Conservation (phyloP, 2,888 invertebrate species). For the Pseudococcus longispinus region DNA sequence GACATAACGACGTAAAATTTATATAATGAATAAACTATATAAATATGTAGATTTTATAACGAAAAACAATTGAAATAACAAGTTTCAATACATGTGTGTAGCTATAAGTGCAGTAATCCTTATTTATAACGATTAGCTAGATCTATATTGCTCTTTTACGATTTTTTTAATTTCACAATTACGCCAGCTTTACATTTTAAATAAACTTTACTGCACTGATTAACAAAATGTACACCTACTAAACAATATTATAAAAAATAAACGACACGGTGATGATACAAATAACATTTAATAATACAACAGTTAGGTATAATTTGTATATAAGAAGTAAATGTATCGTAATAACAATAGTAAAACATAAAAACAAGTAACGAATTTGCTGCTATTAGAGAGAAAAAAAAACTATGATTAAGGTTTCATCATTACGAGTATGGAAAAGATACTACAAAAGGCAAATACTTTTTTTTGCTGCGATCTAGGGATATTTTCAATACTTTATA, state of each 20-base stretch:
- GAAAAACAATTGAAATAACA: constrained; percentile 43
- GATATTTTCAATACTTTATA: neutral
- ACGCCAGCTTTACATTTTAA: neutral
- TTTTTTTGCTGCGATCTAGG: neutral
- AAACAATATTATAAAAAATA: constrained; percentile 30
- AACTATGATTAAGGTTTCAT: neutral
- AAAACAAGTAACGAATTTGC: constrained; percentile 34
- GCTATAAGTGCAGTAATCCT: neutral
- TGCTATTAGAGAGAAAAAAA: constrained; percentile 16
- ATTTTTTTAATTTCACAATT: neutral
- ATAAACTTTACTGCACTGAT: constrained; percentile 19
- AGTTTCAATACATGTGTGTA: neutral
- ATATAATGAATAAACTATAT: constrained; percentile 35
- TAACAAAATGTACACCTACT: constrained; percentile 24
- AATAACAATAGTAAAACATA: constrained; percentile 30
- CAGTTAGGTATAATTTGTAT: constrained; percentile 29
- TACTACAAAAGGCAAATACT: neutral
- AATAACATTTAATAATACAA: constrained; percentile 29
- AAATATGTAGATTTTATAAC: constrained; percentile 22
- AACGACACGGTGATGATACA: constrained; percentile 38
- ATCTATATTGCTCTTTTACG: neutral
- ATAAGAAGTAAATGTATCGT: constrained; percentile 27
- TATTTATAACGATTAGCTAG: neutral
- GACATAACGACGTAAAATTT: constrained; percentile 14
- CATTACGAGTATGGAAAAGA: neutral